Percentiles rank a stretch among this genome's conserved stretches.
phyloP scores from a whole-genome alignment of 2,888 invertebrate genomes.

The Parasteatoda lunata region DNA sequence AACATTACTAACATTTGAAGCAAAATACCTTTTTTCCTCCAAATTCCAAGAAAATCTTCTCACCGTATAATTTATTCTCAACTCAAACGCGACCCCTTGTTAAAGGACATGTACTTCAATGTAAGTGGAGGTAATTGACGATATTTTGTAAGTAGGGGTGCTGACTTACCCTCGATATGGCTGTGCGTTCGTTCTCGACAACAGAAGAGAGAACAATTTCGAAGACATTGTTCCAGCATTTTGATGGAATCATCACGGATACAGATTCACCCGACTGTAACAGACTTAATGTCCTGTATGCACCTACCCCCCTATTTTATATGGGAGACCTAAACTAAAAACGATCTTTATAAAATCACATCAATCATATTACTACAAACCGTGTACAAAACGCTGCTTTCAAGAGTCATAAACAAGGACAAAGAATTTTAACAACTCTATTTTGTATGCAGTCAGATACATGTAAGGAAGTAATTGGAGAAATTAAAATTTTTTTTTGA shows the following conservation, averaged over 20 bases:
- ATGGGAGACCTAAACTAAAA: background rate
- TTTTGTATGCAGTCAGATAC: too few species aligned
- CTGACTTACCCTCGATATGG: background rate
- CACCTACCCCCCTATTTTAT: background rate
- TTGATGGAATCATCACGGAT: slow-evolving; percentile 22
- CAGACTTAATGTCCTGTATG: slow-evolving; percentile 11
- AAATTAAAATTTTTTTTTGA: too few species aligned
- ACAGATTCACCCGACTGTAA: slow-evolving; percentile 4
- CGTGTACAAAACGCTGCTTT: slow-evolving; percentile 16
- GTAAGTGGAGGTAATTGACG: slow-evolving; percentile 2
- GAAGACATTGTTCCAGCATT: background rate
- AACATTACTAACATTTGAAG: too few species aligned
- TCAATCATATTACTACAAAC: slow-evolving; percentile 13
- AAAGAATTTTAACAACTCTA: too few species aligned
- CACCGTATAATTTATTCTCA: slow-evolving; percentile 18
- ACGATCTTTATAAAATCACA: slow-evolving; percentile 30
- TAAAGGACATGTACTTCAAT: background rate
- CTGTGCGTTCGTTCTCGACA: background rate
- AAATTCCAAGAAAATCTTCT: too few species aligned
- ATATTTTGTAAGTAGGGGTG: slow-evolving; percentile 12
- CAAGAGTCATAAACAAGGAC: background rate
- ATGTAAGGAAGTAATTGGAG: too few species aligned
- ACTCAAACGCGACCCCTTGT: background rate
- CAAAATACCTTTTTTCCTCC: too few species aligned
- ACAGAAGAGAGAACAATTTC: background rate